Evolutionary conservation across 2,888 invertebrate species (phyloP), one percentile per base, ranked within the genome.

Genomic region (Ophioninae sp.): DNA sequence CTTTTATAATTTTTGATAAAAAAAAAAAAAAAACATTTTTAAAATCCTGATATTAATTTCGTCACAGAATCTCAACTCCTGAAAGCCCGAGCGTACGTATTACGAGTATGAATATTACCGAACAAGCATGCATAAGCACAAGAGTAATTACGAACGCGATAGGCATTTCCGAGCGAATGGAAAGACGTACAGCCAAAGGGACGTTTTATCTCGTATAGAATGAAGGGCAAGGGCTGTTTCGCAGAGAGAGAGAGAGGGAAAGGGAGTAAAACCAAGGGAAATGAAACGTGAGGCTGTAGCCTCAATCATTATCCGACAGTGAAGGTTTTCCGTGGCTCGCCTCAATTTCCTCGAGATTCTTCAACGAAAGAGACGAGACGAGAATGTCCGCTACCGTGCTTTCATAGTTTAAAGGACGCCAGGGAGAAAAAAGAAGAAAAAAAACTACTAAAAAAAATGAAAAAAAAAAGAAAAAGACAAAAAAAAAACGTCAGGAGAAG

Each of bases 281-380:
- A 76, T 7, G 70, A 17, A 37, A 70, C 67, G 69, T 50, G 70
- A 57, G 21, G 30, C 50, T 61, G 57, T 72, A 75, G 79, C 50
- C 41, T 79, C 75, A 70, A 86, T 86, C 82, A 85, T 86, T 82
- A 84, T 81, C 69, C 69, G 81, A 75, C 81, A 76, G 85, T 56
- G 80, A 72, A 61, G 82, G 84, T 80, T 86, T 82, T 82, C 85
- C 79, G 72, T 37, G 83, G 81, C 80, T 83, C 67, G 84, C 82
- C 84, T 86, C 83, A 83, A 84, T 85, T 78, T 83, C 75, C 81
- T 77, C 67, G 70, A 70, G 84, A 81, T 82, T 79, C 80, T 85
- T 82, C 84, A 78, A 83, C 64, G 62, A 72, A 57, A 78, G 39
- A n/a, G 79, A 75, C 65, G 67, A 10, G 61, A 61, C 68, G 76